Percentiles rank a stretch among this genome's conserved stretches.
Evolutionary conservation across 2,888 invertebrate species (phyloP).

Genomic region (Autographa gamma): DNA sequence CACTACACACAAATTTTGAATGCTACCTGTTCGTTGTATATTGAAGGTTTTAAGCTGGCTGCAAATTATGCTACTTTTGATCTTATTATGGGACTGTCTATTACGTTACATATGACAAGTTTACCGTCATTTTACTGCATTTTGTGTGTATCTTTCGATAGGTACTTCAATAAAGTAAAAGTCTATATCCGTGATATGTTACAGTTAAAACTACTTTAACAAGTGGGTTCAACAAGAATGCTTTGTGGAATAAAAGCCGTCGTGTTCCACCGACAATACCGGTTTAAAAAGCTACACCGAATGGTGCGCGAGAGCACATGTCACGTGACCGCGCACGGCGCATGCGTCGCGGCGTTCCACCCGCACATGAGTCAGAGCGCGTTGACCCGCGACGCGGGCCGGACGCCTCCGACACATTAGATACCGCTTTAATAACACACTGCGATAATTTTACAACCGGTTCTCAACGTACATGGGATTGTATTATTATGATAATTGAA

Average conservation of each 20-base stretch:
- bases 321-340: constrained; percentile 54
- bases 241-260: constrained; percentile 32
- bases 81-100: no score
- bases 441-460: constrained; percentile 71
- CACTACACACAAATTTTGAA: constrained; percentile 33
- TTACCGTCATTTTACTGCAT: no score
- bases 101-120: no score
- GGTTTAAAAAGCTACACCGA: constrained; percentile 57
- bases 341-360: constrained; percentile 48
- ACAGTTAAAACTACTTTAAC: constrained; percentile 16
- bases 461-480: constrained; percentile 61
- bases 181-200: constrained; percentile 7
- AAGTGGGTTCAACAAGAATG: constrained; percentile 45
- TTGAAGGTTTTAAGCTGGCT: neutral
- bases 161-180: no score
- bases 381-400: constrained; percentile 75
- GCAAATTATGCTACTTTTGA: no score
- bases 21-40: constrained; percentile 35
- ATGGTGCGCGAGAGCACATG: constrained; percentile 64
- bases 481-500: constrained; percentile 69
- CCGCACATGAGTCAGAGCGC: constrained; percentile 73
- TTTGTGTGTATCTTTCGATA: no score
- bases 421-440: constrained; percentile 59
- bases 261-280: constrained; percentile 46
- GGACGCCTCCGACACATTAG: constrained; percentile 66